A percentile compares a stretch with the other conserved stretches of the same genome.
Evolutionary conservation across 2,888 invertebrate species (phyloP).

Genomic region (Polyommatus iphigenia): DNA sequence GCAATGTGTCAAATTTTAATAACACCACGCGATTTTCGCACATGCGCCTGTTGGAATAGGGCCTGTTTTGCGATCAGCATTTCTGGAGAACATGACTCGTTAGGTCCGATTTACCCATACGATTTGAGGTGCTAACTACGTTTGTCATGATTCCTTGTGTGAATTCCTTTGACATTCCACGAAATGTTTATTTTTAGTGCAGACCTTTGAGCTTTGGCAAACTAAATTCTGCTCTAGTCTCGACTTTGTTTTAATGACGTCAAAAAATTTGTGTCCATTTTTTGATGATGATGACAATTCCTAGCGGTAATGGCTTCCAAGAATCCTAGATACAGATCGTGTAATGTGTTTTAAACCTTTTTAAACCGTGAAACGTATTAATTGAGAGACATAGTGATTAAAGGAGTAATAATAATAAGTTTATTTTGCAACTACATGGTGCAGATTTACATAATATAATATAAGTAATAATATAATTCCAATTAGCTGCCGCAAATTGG

Average conservation of each 20-base stretch:
- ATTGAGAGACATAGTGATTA: too few species aligned
- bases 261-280: neutral
- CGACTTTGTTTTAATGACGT: neutral
- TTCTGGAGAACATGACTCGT: slow-evolving; percentile 42
- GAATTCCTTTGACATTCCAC: slow-evolving; percentile 26
- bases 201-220: slow-evolving; percentile 6
- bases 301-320: too few species aligned
- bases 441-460: too few species aligned
- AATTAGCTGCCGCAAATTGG: too few species aligned
- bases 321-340: too few species aligned
- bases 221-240: neutral
- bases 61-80: slow-evolving; percentile 32
- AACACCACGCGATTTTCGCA: slow-evolving; percentile 32
- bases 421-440: too few species aligned
- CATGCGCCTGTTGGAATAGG: slow-evolving; percentile 31
- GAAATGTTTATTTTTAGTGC: slow-evolving; percentile 18
- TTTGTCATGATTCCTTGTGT: slow-evolving; percentile 43
- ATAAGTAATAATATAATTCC: too few species aligned
- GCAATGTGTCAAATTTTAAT: slow-evolving; percentile 38
- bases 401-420: too few species aligned
- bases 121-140: slow-evolving; percentile 43
- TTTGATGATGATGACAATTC: neutral
- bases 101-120: slow-evolving; percentile 41
- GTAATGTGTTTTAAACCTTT: too few species aligned
- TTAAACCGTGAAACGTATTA: too few species aligned